Conservation (phyloP, 2,797 vertebrate species). For the Zenarchopterus dispar region DNA sequence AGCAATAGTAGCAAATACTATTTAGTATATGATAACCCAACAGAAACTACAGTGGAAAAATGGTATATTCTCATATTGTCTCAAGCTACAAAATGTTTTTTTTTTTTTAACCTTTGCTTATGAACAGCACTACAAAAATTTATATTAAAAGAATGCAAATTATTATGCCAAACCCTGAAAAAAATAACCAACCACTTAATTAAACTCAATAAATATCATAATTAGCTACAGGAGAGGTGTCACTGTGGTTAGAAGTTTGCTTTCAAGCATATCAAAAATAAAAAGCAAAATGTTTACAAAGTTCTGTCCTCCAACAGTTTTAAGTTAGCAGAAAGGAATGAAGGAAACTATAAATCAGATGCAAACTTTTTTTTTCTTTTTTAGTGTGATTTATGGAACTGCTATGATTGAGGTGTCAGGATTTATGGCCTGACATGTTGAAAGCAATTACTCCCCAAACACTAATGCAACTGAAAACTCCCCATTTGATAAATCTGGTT, state of each 20-base stretch:
- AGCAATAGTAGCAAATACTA: too few relatives aligned
- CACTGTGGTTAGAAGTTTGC: conserved; percentile 6
- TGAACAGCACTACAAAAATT: too few relatives aligned
- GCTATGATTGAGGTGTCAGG: conserved; percentile 73
- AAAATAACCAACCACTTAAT: conserved; percentile 15
- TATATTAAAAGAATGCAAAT: background rate
- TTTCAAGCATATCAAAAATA: conserved; percentile 27
- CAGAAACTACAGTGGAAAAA: too few relatives aligned
- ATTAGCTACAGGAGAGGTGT: conserved; percentile 8
- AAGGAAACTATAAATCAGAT: conserved; percentile 45
- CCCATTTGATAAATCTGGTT: conserved; percentile 81
- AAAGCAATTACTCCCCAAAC: conserved; percentile 82
- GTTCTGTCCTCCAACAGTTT: conserved; percentile 38
- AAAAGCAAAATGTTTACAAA: conserved; percentile 20
- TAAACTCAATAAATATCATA: conserved; percentile 39
- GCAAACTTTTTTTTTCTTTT: conserved; percentile 64
- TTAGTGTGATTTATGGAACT: conserved; percentile 79
- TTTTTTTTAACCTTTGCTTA: too few relatives aligned
- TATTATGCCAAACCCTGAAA: background rate
- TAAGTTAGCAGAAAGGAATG: conserved; percentile 22
- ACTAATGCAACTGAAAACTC: conserved; percentile 70
- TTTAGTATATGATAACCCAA: too few relatives aligned
- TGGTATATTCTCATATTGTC: too few relatives aligned
- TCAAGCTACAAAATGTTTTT: too few relatives aligned
- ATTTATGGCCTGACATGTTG: conserved; percentile 76